Evolutionary conservation across 2,113 vertebrate genomes (phyloP).

Genomic region (Coreoperca whiteheadi): DNA sequence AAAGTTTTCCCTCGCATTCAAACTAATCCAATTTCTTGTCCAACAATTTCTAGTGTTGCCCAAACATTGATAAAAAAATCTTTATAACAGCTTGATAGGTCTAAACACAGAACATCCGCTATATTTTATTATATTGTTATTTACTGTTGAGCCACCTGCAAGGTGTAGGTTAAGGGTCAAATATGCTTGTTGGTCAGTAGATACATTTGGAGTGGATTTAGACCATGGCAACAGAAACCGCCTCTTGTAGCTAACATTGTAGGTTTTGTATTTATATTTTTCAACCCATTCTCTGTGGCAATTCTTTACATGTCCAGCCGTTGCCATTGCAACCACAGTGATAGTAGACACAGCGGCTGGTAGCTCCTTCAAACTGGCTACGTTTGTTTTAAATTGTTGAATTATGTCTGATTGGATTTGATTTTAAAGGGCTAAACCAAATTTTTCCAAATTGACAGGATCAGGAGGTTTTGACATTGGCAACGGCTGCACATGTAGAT

Average conservation of each 20-base stretch:
- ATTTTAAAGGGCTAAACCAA: no score
- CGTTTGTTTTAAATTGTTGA: no score
- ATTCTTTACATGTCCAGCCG: no score
- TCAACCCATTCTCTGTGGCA: background rate
- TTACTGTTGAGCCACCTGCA: background rate
- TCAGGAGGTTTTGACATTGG: no score
- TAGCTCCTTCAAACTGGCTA: no score
- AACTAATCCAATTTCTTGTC: constrained; percentile 39
- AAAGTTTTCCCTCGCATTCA: constrained; percentile 27
- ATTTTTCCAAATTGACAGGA: no score
- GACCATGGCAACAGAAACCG: background rate
- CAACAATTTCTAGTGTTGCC: constrained; percentile 24
- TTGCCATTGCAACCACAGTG: no score
- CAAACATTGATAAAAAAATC: constrained; percentile 35
- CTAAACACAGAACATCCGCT: constrained; percentile 30
- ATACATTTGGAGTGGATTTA: background rate
- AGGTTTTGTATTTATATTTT: background rate
- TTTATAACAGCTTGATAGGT: constrained; percentile 24
- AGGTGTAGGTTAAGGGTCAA: background rate
- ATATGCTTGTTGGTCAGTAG: background rate
- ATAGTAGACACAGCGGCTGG: no score
- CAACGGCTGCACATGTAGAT: no score
- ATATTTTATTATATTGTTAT: constrained; percentile 14
- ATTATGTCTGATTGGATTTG: no score
- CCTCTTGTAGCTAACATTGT: background rate